Evolutionary conservation across 2,888 invertebrate species (phyloP).

Genomic region (Hydrotaea cyrtoneurina): DNA sequence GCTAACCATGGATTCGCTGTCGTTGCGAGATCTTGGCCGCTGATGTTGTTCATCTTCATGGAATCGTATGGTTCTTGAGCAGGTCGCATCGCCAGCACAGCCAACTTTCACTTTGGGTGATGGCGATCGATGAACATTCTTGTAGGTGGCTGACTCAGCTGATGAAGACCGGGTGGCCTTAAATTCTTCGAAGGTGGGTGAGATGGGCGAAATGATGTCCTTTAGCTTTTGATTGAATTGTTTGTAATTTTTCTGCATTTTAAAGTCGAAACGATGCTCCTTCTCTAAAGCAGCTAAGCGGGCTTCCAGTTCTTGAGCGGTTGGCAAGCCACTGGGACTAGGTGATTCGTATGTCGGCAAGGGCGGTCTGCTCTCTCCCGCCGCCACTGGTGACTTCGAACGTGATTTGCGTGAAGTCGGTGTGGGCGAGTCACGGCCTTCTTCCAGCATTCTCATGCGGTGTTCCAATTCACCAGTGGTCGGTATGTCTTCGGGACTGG

Average conservation of each 20-base stretch:
- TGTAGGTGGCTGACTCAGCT: conserved; percentile 70
- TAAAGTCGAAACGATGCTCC: conserved; percentile 75
- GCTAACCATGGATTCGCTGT: conserved; percentile 75
- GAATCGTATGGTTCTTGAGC: conserved; percentile 76
- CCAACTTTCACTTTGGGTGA: conserved; percentile 11
- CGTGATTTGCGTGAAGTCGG: conserved; percentile 70
- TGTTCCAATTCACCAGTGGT: conserved; percentile 78
- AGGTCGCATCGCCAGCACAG: conserved; percentile 64
- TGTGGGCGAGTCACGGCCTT: conserved; percentile 70
- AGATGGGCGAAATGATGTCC: conserved; percentile 73
- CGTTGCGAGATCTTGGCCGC: conserved; percentile 3
- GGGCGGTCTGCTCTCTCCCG: background rate
- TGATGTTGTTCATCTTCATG: conserved; percentile 69
- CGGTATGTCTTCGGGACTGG: conserved; percentile 77
- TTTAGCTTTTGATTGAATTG: conserved; percentile 76
- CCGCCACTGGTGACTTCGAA: conserved; percentile 72
- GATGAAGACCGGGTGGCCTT: conserved; percentile 71
- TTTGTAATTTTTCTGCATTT: conserved; percentile 76
- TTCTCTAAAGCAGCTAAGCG: conserved; percentile 75
- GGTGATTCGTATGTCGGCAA: conserved; percentile 71
- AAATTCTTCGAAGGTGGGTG: conserved; percentile 74
- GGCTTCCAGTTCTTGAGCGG: conserved; percentile 75
- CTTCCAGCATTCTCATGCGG: conserved; percentile 76
- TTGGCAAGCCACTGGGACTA: conserved; percentile 73
- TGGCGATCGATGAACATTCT: conserved; percentile 48